Evolutionary conservation across 1,140 invertebrate genomes (phyloP).

Genomic region (Platorchestia sp.): DNA sequence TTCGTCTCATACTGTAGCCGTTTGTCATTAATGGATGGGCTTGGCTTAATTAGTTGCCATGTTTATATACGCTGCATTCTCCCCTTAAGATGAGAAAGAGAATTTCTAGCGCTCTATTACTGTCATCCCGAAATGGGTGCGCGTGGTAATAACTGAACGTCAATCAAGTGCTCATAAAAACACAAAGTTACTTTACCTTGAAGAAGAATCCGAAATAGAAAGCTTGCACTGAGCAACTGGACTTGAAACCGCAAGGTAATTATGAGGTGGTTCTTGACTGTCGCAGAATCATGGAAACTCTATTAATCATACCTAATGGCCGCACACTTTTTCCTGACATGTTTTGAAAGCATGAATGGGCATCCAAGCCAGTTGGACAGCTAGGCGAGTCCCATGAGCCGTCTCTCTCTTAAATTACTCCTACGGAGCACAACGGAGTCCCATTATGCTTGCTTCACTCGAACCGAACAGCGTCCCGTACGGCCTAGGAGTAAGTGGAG

Average conservation of each 20-base stretch:
- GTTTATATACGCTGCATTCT: no score
- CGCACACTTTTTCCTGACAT: not conserved
- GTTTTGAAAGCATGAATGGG: not conserved
- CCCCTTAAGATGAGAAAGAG: no score
- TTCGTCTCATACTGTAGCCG: no score
- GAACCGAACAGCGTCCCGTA: not conserved
- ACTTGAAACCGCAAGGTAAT: not conserved
- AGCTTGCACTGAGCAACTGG: not conserved
- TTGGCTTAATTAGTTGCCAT: no score
- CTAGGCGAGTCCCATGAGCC: not conserved
- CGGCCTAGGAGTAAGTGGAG: not conserved
- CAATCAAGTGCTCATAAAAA: not conserved
- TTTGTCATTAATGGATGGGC: no score
- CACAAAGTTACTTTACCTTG: not conserved
- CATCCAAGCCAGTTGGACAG: not conserved
- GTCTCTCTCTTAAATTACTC: no score
- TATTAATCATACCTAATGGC: not conserved
- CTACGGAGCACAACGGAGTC: no score
- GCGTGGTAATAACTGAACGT: not conserved
- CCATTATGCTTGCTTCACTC: not conserved
- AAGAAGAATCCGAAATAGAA: not conserved
- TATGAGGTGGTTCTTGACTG: not conserved
- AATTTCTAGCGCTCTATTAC: no score
- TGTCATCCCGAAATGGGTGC: not conserved
- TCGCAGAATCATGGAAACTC: not conserved